These are phyloP conservation scores for Microtus pennsylvanicus DNA, from an alignment of 2,113 vertebrate genomes.

Conservation along the genomic window DNA sequence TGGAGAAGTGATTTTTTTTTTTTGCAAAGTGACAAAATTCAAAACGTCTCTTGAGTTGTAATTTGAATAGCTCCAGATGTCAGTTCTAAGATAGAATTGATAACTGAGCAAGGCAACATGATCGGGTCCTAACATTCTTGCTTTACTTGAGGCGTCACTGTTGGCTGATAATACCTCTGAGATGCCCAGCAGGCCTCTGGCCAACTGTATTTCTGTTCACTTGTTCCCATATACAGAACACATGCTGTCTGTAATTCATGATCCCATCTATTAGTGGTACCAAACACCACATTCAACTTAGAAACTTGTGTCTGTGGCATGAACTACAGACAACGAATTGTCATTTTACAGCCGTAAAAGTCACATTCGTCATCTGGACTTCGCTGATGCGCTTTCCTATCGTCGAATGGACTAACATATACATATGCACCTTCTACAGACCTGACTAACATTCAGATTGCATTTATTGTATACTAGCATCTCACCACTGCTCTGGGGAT, in stretches of 20 bases:
- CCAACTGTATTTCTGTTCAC: not conserved
- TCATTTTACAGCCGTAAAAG: not conserved
- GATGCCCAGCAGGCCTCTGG: not conserved
- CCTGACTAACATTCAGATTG: not conserved
- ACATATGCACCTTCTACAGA: accelerated
- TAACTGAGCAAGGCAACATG: not conserved
- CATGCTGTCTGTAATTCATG: not conserved
- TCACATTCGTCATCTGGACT: accelerated
- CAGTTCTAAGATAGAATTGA: not conserved
- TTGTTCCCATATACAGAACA: not conserved
- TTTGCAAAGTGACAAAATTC: not conserved
- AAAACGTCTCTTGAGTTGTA: not conserved
- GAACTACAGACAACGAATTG: not conserved
- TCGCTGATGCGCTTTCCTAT: not conserved
- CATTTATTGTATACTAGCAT: accelerated
- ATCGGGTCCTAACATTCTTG: not conserved
- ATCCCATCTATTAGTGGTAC: not conserved
- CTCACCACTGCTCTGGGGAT: not conserved
- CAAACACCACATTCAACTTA: not conserved
- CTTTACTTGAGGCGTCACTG: not conserved
- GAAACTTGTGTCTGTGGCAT: not conserved
- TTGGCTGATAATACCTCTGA: not conserved
- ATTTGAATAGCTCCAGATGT: not conserved
- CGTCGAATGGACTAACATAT: not conserved
- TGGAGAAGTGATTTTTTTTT: not conserved